Evolutionary conservation across 2,797 vertebrate genomes (phyloP), one percentile per base, ranked within the genome.

Genomic region (Gymnothorax reevesii): DNA sequence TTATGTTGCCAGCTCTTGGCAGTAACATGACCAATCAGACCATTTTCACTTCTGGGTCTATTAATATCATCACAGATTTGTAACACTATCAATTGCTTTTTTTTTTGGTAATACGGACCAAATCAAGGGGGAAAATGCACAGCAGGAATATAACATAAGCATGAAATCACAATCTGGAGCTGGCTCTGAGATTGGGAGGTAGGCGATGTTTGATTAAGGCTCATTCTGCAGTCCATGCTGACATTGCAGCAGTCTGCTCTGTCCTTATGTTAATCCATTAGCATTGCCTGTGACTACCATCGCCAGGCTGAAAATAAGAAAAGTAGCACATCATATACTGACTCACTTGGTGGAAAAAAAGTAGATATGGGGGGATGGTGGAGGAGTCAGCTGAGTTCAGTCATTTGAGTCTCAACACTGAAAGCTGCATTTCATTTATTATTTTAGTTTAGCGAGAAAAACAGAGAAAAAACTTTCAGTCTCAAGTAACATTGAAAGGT

Each of bases 201-300:
- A 13, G 25, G 55, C 57, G 54, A 7, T 83, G 33, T 27, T 8
- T 25, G 22, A 57, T 77, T 17, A 59, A 59, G 12, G 54, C 25
- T 83, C 33, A 27, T 27, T 83, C 57, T 83, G 27, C 7, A 60
- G 60, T 8, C 52, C 83, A 27, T 83, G n/a, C 27, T 7, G 17
- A 10, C 59, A 27, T 22, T 27, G 22, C 27, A n/a, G 20, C 20
- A 9, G 59, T 66, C 52, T 62, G 17, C 27, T 10, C 15, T 77
- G 59, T 60, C 60, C 83, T 64, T 27, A 25, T 20, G 42, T 4
- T 64, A 17, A 49, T 60, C 52, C 59, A 84, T 84, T 60, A 49
- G 62, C 83, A 66, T 64, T 64, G 13, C 59, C 54, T 84, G 3
- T 84, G 83, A 84, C 83, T 64, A 64, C 12, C 27, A n/a, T 83